Evolutionary conservation across 2,113 vertebrate genomes (phyloP), one percentile per base, ranked within the genome.

Genomic region (Engystomops pustulosus): DNA sequence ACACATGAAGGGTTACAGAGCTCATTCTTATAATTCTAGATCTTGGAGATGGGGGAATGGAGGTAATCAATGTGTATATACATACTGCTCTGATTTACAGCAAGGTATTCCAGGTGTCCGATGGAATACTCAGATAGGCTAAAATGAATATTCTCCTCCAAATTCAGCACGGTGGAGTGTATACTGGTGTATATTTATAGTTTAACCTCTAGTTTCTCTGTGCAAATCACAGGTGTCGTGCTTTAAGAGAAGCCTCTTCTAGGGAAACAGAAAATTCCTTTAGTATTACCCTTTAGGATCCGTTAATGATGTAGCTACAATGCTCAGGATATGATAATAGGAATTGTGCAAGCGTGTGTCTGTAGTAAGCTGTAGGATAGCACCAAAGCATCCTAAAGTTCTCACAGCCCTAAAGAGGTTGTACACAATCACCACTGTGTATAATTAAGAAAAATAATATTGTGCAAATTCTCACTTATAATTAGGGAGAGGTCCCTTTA

Each of bases 1-100:
- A 79, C 76, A 62, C 30, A 30, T 38, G 32, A 62, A 44, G 51
- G 53, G 76, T 79, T 79, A 60, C 76, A 79, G 76, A 58, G 20
- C 32, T 41, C 76, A 25, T 36, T 11, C n/a, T 62, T 11, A 25
- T 41, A 60, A n/a, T 6, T 25, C 76, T 62, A 44, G 58, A 41
- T 60, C 25, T 44, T 60, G 76, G 34, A 34, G 5, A 67, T 34
- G 14, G 17, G n/a, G 17, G 45, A 20, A 65, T 65, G 60, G 60
- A 30, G 58, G 58, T 30, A 75, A 47, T 65, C 30, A 65, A 14
- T 14, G 27, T 5, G 60, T 36, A 17, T 67, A 3, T 20, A 67
- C 62, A 67, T 67, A 34, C 15, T 67, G 62, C 62, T 36, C 62
- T 67, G 62, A 67, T 67, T 67, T 67, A 36, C 32, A 67, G 62